phyloP scores from a whole-genome alignment of 2,113 vertebrate species.

The Aptenodytes forsteri region DNA sequence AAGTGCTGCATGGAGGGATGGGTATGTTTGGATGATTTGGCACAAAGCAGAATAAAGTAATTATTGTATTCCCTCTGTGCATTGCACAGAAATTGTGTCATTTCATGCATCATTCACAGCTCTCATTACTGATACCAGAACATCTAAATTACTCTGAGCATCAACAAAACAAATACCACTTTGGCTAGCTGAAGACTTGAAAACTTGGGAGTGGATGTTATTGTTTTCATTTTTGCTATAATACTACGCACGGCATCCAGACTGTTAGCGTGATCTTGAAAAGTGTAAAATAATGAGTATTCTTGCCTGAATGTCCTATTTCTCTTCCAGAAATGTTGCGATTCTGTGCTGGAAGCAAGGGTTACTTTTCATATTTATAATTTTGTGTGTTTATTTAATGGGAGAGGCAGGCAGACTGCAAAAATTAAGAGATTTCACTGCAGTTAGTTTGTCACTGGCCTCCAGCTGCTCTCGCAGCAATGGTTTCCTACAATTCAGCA shows the following conservation, averaged over 20 bases:
- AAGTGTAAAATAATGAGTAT: neutral
- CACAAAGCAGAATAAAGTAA: neutral
- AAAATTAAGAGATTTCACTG: neutral
- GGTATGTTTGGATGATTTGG: neutral
- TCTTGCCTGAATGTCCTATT: neutral
- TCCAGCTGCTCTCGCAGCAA: neutral
- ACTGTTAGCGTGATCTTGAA: neutral
- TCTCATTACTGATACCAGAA: slow-evolving; percentile 1
- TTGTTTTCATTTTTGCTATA: neutral
- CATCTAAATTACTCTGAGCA: neutral
- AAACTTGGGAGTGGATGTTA: neutral
- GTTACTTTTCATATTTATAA: neutral
- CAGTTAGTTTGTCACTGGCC: neutral
- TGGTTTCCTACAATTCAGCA: neutral
- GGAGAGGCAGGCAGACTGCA: neutral
- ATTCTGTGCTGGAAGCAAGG: neutral
- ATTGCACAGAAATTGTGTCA: slow-evolving; percentile 22
- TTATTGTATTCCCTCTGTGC: slow-evolving; percentile 20
- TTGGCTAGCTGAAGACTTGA: neutral
- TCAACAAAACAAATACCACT: neutral
- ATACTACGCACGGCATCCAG: neutral
- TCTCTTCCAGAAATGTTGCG: neutral
- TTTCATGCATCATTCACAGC: slow-evolving; percentile 57
- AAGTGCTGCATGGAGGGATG: neutral
- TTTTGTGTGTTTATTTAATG: neutral